Base-by-base conservation (phyloP, 2,888 invertebrate species). In the Euzophera pinguis region DNA sequence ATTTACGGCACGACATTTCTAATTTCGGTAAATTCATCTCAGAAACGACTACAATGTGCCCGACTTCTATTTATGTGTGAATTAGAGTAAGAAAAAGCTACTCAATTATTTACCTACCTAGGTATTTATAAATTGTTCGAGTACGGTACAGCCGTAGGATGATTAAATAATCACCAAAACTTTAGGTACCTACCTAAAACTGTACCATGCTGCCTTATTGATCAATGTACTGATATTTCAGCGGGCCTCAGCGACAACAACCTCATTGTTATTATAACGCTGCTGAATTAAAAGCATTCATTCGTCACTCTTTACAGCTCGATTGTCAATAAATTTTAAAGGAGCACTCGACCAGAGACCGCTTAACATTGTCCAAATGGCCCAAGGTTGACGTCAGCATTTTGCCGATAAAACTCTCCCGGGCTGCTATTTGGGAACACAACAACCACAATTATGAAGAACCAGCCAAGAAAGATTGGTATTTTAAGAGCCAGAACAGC, bases 351-450 rank as follows among this genome's bases (percentile, higher is more conserved):
- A 38, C 17, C 34, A 16, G 22, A 48, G 39, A 47, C 38, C 65
- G 53, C 61, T 61, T 69, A 65, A 80, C 76, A 78, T 69, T 80
- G 71, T 71, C 80, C 81, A 81, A 83, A 81, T 78, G 78, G 77
- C 79, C 73, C 69, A 66, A 56, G 62, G 58, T 65, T 83, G 85
- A 86, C 84, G 85, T 84, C 79, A 83, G 64, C 69, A 67, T 73
- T 43, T 76, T 74, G 75, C 78, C 76, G 76, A 80, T 84, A 81
- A 22, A 22, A 73, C 75, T 73, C 76, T 67, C 68, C 67, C 62
- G 56, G 65, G 65, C 59, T 62, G 76, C 73, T 84, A 84, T 84
- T 85, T 84, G 60, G 65, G 74, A 77, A 63, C 66, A 67, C 64
- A 68, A 69, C 76, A 75, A 75, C 71, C 70, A 65, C 70, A 74